Conservation (phyloP, 2,797 vertebrate genomes). For the Danio tinwini region DNA sequence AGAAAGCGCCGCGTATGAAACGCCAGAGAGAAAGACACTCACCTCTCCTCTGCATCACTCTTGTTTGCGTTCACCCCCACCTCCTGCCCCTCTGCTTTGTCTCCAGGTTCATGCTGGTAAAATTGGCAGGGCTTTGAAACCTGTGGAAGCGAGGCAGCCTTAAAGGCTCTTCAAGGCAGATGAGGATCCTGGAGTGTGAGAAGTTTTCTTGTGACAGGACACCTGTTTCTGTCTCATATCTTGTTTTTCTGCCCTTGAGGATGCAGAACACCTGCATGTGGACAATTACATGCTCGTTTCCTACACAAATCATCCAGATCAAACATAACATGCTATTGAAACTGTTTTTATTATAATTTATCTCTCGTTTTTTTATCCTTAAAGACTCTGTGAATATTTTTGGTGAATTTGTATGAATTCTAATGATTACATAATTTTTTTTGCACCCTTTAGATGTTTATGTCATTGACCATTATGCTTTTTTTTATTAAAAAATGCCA, state of each 20-base stretch:
- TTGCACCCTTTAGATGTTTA: no score
- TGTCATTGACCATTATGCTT: no score
- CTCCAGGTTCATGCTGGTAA: slow-evolving; percentile 78
- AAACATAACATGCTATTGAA: slow-evolving; percentile 7
- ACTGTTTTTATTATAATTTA: background rate
- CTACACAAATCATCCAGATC: background rate
- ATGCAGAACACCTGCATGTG: slow-evolving; percentile 51
- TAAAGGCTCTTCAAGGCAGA: slow-evolving; percentile 71
- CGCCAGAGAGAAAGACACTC: slow-evolving; percentile 56
- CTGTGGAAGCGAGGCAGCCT: slow-evolving; percentile 79
- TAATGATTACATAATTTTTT: background rate
- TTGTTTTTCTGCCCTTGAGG: slow-evolving; percentile 48
- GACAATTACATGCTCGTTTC: slow-evolving; percentile 25
- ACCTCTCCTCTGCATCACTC: slow-evolving; percentile 75
- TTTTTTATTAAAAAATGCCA: no score
- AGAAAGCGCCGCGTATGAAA: slow-evolving; percentile 79
- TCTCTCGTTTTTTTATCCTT: background rate
- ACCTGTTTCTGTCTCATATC: slow-evolving; percentile 74
- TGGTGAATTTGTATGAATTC: background rate
- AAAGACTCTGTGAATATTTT: background rate
- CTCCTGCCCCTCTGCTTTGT: slow-evolving; percentile 71
- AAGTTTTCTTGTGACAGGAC: slow-evolving; percentile 76
- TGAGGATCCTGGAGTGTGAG: slow-evolving; percentile 75
- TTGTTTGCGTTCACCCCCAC: slow-evolving; percentile 69
- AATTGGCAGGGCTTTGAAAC: slow-evolving; percentile 80